Conservation (phyloP, 2,113 vertebrate species). For the Salvelinus namaycush region DNA sequence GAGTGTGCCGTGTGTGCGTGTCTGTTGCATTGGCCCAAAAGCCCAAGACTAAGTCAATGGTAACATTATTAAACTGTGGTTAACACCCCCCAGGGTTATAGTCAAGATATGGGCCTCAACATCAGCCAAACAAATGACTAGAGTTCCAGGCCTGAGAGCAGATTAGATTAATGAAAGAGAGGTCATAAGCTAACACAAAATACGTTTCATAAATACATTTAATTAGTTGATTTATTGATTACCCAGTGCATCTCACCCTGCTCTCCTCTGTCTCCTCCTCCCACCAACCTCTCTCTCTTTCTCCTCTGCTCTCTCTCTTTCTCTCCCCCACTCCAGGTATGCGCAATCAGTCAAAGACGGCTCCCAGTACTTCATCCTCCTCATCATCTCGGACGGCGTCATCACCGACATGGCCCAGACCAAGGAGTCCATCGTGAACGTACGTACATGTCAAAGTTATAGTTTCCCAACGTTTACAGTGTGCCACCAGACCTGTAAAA, state of each 20-base stretch:
- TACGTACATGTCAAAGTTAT: slow-evolving; percentile 84
- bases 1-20: too few relatives aligned
- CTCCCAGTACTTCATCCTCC: slow-evolving; percentile 96
- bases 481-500: slow-evolving; percentile 71
- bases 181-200: too few relatives aligned
- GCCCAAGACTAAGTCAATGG: too few relatives aligned
- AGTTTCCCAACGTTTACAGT: too few relatives aligned
- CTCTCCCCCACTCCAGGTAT: slow-evolving; percentile 72
- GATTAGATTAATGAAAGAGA: too few relatives aligned
- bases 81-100: too few relatives aligned
- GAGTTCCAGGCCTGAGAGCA: too few relatives aligned
- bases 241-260: too few relatives aligned
- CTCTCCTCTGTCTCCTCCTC: background rate
- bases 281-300: background rate
- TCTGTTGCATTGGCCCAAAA: too few relatives aligned
- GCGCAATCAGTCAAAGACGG: slow-evolving; percentile 91
- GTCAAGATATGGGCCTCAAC: background rate
- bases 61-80: too few relatives aligned
- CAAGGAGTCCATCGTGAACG: slow-evolving; percentile 95
- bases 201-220: too few relatives aligned
- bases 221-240: too few relatives aligned
- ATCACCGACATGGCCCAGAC: slow-evolving; percentile 99
- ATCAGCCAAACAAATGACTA: background rate
- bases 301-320: background rate
- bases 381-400: slow-evolving; percentile 95